These are phyloP conservation scores for Leptura quadrifasciata DNA, from an alignment of 2,888 invertebrate species.

Conservation along the genomic window DNA sequence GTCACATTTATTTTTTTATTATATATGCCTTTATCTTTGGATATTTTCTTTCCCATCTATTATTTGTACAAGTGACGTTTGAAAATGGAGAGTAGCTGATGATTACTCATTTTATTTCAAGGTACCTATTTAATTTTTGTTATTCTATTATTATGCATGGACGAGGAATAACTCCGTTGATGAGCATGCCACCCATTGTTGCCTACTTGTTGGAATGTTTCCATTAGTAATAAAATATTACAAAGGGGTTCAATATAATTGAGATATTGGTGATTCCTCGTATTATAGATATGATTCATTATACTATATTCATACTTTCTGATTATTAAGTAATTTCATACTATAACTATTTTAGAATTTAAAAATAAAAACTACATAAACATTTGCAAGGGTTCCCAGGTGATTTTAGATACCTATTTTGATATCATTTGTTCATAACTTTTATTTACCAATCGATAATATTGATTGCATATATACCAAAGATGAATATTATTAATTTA, in stretches of 20 bases:
- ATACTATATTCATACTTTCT: too few species aligned
- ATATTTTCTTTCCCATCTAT: background rate
- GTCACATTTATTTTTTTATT: too few species aligned
- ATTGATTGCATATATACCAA: too few species aligned
- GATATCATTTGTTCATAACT: too few species aligned
- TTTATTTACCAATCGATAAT: too few species aligned
- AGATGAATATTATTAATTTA: too few species aligned
- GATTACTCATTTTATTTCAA: background rate
- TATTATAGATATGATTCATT: too few species aligned
- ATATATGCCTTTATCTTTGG: background rate
- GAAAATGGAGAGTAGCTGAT: background rate
- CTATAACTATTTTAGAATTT: too few species aligned
- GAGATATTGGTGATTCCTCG: background rate
- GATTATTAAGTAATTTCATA: too few species aligned
- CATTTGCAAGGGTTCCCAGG: too few species aligned
- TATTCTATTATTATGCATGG: background rate
- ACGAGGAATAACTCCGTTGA: background rate
- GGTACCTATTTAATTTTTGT: background rate
- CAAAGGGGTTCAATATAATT: background rate
- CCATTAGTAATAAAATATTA: background rate
- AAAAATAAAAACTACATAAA: too few species aligned
- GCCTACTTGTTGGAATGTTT: conserved; percentile 6
- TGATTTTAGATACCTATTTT: too few species aligned
- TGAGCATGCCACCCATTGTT: background rate
- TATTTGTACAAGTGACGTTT: background rate